phyloP scores from a whole-genome alignment of 2,888 invertebrate genomes.

The Chirona hameri region DNA sequence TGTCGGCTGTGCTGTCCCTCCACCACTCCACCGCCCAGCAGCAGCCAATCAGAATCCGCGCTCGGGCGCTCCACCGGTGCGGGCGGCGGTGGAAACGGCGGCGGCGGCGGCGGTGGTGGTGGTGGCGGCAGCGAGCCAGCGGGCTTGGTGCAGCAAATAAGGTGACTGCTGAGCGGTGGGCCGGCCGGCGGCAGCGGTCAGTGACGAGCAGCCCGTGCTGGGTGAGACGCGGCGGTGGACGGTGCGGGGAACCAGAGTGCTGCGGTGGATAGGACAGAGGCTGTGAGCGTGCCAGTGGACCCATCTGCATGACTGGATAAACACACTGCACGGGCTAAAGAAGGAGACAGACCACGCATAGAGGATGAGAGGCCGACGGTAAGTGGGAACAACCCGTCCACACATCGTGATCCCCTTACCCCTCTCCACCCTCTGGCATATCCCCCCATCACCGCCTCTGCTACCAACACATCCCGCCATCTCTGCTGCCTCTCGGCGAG shows the following conservation, averaged over 20 bases:
- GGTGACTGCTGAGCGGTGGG: neutral
- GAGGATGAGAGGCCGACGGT: neutral
- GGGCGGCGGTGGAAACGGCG: neutral
- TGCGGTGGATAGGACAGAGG: neutral
- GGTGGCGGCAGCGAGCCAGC: no score
- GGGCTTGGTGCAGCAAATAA: neutral
- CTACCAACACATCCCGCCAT: no score
- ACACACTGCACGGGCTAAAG: neutral
- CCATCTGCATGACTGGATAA: neutral
- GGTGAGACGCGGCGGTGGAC: neutral
- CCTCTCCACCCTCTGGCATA: no score
- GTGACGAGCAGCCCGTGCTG: neutral
- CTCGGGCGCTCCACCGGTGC: neutral
- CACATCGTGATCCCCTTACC: no score
- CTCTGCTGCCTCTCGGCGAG: no score
- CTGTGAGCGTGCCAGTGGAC: neutral
- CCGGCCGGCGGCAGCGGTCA: neutral
- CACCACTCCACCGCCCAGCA: neutral
- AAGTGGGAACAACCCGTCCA: neutral
- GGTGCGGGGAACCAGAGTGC: neutral
- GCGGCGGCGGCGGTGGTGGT: neutral
- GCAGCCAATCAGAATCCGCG: constrained; percentile 8
- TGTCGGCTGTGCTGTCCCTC: neutral
- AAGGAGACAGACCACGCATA: neutral
- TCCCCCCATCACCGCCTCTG: no score